Base-by-base conservation (phyloP, 2,113 vertebrate genomes). In the Gobiocypris rarus region DNA sequence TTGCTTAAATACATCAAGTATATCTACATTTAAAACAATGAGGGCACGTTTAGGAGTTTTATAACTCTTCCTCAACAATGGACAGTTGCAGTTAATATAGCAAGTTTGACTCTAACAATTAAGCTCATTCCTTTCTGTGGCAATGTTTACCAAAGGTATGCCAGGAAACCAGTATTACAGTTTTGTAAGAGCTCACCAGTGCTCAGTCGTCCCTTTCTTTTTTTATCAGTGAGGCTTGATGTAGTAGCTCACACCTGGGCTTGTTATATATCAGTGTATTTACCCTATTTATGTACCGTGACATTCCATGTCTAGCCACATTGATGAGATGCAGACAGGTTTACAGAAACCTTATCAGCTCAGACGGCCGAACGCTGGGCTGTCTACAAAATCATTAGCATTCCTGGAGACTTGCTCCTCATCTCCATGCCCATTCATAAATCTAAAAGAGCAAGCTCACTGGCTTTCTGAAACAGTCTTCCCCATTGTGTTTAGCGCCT, bases 351-450 rank as follows among this genome's bases (percentile, higher is more conserved):
- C 45, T 52, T 81, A 83, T 87, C 56, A 73, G 79, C 50, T 77
- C 83, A 81, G 75, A 58, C 88, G 84, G 83, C 86, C 71, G 84
- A 89, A 82, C 73, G 73, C 48, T 83, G 83, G 84, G 77, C 85
- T 84, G 84, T 63, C 11, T 88, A 81, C 81, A 86, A 85, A 85
- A 9, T 81, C 89, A 90, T 94, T 91, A 92, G 92, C 91, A 92
- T 94, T 93, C 92, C 91, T 75, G 56, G 52, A 86, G 31, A 76
- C 38, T 0, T 9, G 43, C 81, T 79, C 50, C 67, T 79, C 74
- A 31, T 80, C 82, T 77, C 54, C 43, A 82, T 88, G 5, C 83
- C 82, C 89, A 75, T 83, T 88, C 85, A 70, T 81, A 84, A 87
- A 88, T 75, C 87, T 91, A 91, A 91, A 92, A 93, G 91, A 31